Base-by-base conservation (phyloP, 2,888 invertebrate species). In the Atrina japonica region DNA sequence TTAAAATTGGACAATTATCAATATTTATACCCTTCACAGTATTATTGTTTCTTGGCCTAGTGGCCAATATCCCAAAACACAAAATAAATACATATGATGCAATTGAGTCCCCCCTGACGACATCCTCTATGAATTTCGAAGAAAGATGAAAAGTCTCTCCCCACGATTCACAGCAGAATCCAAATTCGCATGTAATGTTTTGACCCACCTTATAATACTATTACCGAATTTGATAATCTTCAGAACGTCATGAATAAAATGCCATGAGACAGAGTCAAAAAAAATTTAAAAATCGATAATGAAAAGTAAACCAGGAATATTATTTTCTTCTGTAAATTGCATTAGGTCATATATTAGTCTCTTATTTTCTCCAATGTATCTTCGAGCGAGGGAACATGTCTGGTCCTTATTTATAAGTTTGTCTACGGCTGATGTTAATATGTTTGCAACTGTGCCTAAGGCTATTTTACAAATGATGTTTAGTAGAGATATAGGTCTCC, bases 331-430 rank as follows among this genome's bases (percentile, higher is more conserved):
- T 14, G 35, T 14, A 21, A 18, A 56, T n/a, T 40, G 56, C 30
- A 56, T 40, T 6, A 56, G 9, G 18, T 56, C 40, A 23, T 40
- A 56, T 18, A 56, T 9, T n/a, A n/a, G 14, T 23, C 52, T 47
- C 18, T 49, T 66, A 49, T 40, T 53, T 43, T 68, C 53, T 16
- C 68, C 40, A 1, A 68, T 63, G 30, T 41, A 68, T 25, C 63
- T 50, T 14, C 63, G 52, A 29, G 30, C 16, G 35, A 63, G n/a
- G 40, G 50, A 50, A 14, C 63, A 18, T 50, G n/a, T n/a, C n/a
- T n/a, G 47, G 29, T 61, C 30, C 35, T 16, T 21, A 49, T 45
- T 23, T 29, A 35, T 56, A 14, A 45, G 23, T 1, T n/a, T 27
- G 16, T n/a, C 18, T 25, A 66, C 14, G n/a, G 45, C 66, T n/a